Evolutionary conservation across 2,888 invertebrate species (phyloP).

Genomic region (Halocaridina rubra): DNA sequence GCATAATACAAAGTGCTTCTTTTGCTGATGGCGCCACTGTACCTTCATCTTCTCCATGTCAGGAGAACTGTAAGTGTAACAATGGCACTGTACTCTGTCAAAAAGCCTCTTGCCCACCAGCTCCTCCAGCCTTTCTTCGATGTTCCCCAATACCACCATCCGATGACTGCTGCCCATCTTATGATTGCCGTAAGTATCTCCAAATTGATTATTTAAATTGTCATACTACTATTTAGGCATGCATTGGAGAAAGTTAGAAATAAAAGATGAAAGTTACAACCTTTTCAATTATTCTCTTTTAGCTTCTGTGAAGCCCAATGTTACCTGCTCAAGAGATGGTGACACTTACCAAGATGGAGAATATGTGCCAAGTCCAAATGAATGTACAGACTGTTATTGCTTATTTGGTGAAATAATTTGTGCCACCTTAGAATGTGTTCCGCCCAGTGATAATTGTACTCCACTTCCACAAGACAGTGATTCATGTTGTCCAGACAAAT

Average conservation of each 20-base stretch:
- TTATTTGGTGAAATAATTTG: constrained; percentile 35
- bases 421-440: constrained; percentile 36
- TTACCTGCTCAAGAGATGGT: constrained; percentile 25
- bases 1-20: constrained; percentile 15
- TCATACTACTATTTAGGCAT: too few relatives aligned
- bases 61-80: constrained; percentile 45
- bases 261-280: too few relatives aligned
- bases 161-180: constrained; percentile 53
- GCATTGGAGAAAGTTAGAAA: too few relatives aligned
- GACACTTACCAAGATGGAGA: constrained; percentile 26
- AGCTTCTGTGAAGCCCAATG: too few relatives aligned
- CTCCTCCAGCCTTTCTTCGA: constrained; percentile 46
- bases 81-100: constrained; percentile 48
- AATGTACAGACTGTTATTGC: constrained; percentile 54
- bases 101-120: constrained; percentile 42
- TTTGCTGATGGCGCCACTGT: constrained; percentile 30
- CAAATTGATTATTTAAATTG: too few relatives aligned
- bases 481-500: constrained; percentile 40
- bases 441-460: constrained; percentile 29
- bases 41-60: constrained; percentile 41
- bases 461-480: not conserved
- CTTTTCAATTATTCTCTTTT: too few relatives aligned
- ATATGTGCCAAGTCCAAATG: constrained; percentile 16
- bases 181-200: constrained; percentile 59
- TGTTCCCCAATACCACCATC: constrained; percentile 29